These are phyloP conservation scores for Pediacus dermestoides DNA, from an alignment of 2,888 invertebrate species.

Conservation along the genomic window DNA sequence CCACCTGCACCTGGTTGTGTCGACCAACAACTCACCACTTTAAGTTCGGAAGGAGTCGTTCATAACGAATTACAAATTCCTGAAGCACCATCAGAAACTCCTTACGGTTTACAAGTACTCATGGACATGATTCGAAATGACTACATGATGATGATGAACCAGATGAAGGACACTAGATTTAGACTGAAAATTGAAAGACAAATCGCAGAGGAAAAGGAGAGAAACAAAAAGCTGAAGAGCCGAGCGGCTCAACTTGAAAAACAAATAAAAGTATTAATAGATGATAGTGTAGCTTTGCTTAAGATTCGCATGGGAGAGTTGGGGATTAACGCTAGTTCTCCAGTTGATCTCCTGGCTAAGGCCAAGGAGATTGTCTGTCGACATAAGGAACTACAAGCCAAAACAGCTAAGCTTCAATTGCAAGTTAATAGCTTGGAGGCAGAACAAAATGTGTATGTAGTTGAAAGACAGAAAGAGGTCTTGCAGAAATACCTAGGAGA, in stretches of 20 bases:
- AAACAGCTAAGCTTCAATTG: constrained; percentile 80
- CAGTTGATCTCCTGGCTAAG: constrained; percentile 78
- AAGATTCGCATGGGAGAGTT: constrained; percentile 89
- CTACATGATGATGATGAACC: constrained; percentile 77
- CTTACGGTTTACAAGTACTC: constrained; percentile 82
- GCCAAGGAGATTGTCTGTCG: constrained; percentile 89
- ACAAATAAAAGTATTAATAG: constrained; percentile 87
- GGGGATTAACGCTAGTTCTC: constrained; percentile 82
- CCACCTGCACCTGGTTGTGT: constrained; percentile 90
- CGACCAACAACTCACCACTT: constrained; percentile 81
- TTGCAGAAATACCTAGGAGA: constrained; percentile 66
- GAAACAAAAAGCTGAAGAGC: constrained; percentile 76
- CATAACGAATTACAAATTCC: constrained; percentile 85
- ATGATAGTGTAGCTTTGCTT: constrained; percentile 84
- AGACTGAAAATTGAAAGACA: constrained; percentile 67
- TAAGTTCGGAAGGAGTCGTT: constrained; percentile 63
- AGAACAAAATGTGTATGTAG: constrained; percentile 70
- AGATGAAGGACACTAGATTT: constrained; percentile 79
- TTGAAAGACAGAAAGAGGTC: constrained; percentile 71
- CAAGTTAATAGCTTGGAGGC: constrained; percentile 75
- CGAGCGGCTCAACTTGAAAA: constrained; percentile 88
- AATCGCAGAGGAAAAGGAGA: constrained; percentile 73
- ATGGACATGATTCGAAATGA: constrained; percentile 83
- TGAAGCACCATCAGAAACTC: constrained; percentile 70
- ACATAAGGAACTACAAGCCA: constrained; percentile 88